phyloP scores from a whole-genome alignment of 2,113 vertebrate genomes.

The Lepus europaeus region DNA sequence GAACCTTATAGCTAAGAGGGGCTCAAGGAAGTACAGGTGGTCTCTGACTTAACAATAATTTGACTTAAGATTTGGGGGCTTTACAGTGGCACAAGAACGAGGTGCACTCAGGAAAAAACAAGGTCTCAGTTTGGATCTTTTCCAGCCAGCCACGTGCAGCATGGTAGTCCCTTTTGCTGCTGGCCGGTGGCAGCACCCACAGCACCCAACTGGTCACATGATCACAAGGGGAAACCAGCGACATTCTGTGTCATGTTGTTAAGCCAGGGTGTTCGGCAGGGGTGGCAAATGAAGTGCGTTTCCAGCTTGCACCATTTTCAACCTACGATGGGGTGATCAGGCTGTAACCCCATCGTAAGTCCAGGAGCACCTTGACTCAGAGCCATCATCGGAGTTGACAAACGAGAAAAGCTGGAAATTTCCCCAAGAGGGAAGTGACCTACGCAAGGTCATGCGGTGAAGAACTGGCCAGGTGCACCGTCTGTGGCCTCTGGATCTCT shows the following conservation, averaged over 20 bases:
- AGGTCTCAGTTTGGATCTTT: neutral
- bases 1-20: neutral
- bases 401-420: neutral
- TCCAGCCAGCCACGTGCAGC: too few species aligned
- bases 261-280: neutral
- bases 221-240: neutral
- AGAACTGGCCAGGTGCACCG: neutral
- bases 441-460: conserved; percentile 44
- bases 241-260: neutral
- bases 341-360: neutral
- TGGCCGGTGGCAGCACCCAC: neutral
- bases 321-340: neutral
- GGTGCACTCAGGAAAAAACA: neutral
- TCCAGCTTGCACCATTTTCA: neutral
- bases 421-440: conserved; percentile 9
- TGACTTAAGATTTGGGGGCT: neutral
- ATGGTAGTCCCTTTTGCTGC: neutral
- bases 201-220: neutral
- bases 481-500: neutral
- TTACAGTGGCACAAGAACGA: neutral
- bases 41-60: neutral
- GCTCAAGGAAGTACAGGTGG: neutral
- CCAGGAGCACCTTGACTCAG: neutral
- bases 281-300: neutral
- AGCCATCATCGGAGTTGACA: neutral